Base-by-base conservation (phyloP, 2,888 invertebrate genomes). In the Druceiella hillmani region DNA sequence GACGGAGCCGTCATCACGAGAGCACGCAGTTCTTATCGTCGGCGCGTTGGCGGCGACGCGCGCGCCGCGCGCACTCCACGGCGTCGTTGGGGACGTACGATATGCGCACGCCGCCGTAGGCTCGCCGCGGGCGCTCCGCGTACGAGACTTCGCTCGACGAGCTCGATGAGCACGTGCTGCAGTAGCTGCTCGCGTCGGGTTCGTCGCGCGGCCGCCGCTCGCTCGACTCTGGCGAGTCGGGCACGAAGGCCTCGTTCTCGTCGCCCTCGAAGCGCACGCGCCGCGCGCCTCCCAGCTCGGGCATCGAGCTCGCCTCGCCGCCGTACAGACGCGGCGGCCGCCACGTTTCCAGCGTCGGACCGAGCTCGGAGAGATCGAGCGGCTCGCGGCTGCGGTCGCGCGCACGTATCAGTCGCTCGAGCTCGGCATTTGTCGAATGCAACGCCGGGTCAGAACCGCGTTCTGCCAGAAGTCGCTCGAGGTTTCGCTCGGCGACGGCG, bases 61-160 rank as follows among this genome's bases (percentile, higher is more conserved):
- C 76, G 43, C 84, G 75, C 51, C 82, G 76, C 32, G 88, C 88
- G 56, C 84, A 84, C 39, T 90, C 90, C 32, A 91, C 74, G 3
- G 89, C 87, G 64, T 91, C 92, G 62, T 91, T 92, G 50, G 92
- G 92, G 47, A 93, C 92, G 65, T 93, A 94, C 6, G 91, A 89
- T 53, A 92, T 90, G 49, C 92, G 69, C 9, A 91, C 89, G 25
- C 91, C 91, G 37, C 88, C 88, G 58, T 89, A 89, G 33, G 87
- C 87, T 40, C 87, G 73, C 49, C 89, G 67, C 25, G 89, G 82
- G 3, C 91, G 90, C 52, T 91, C 66, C 44, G 88, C 84, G 61
- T 91, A 91, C 47, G 90, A 87, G 54, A 87, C 83, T 48, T 88
- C 87, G 47, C 90, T 91, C 35, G 91, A 90, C 10, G 88, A 88